These are phyloP conservation scores for Pygathrix nemaeus DNA, from an alignment of 2,113 vertebrate genomes.

Conservation along the genomic window DNA sequence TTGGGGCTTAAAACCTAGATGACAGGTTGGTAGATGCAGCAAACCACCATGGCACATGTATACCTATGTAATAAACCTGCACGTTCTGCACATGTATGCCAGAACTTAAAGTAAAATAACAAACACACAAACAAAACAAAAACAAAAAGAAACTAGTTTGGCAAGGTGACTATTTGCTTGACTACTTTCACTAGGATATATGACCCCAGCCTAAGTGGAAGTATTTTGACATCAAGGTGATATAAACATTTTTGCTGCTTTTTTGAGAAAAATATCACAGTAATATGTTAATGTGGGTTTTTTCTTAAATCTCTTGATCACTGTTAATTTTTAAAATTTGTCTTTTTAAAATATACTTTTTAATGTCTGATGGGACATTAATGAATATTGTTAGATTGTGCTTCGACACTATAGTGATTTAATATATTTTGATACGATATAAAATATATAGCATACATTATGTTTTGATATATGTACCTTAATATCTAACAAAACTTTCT, in stretches of 20 bases:
- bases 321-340: neutral
- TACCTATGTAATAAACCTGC: too few species aligned
- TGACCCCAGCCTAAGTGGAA: neutral
- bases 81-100: too few species aligned
- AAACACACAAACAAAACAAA: too few species aligned
- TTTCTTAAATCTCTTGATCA: constrained; percentile 1
- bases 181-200: neutral
- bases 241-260: neutral
- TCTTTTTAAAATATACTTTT: neutral
- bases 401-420: neutral
- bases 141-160: neutral
- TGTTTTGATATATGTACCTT: neutral
- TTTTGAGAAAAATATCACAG: neutral
- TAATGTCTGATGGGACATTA: neutral
- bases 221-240: neutral
- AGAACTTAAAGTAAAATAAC: too few species aligned
- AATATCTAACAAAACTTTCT: constrained; percentile 8
- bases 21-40: too few species aligned
- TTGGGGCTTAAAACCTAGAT: too few species aligned
- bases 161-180: neutral
- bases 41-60: too few species aligned
- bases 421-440: neutral
- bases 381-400: neutral
- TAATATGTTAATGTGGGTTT: neutral
- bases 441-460: neutral